Conservation (phyloP, 2,888 invertebrate species). For the Philereme vetulata region DNA sequence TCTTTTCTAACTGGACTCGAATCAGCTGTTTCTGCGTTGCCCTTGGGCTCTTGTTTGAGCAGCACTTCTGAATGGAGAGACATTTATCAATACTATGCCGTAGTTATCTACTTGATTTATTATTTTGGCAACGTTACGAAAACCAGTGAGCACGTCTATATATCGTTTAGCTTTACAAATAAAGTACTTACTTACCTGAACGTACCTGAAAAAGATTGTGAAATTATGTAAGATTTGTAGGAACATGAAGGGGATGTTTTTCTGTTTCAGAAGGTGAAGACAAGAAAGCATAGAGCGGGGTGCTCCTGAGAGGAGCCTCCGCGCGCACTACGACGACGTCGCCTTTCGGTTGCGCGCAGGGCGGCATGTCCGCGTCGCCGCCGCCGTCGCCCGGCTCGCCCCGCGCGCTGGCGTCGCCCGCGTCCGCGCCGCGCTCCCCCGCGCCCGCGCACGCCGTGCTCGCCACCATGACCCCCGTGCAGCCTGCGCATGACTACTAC, state of each 20-base stretch:
- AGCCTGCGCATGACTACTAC: conserved; percentile 89
- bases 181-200: no score
- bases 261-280: conserved; percentile 70
- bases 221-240: not conserved
- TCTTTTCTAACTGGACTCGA: conserved; percentile 80
- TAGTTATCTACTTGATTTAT: not conserved
- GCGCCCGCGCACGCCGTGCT: conserved; percentile 89
- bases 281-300: conserved; percentile 67
- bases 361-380: conserved; percentile 76
- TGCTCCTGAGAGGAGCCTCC: conserved; percentile 72
- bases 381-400: conserved; percentile 78
- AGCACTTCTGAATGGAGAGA: conserved; percentile 20
- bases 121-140: not conserved
- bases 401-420: conserved; percentile 77
- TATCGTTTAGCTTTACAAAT: no score
- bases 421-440: conserved; percentile 83
- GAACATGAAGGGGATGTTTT: conserved; percentile 13
- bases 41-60: conserved; percentile 51
- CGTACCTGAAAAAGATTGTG: conserved; percentile 4
- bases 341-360: conserved; percentile 44
- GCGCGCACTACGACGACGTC: conserved; percentile 63
- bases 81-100: conserved; percentile 12
- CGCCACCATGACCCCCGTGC: conserved; percentile 94
- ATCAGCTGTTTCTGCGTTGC: conserved; percentile 75
- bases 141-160: conserved; percentile 42